Conservation (phyloP, 2,888 invertebrate species). For the Spilosoma lubricipeda region DNA sequence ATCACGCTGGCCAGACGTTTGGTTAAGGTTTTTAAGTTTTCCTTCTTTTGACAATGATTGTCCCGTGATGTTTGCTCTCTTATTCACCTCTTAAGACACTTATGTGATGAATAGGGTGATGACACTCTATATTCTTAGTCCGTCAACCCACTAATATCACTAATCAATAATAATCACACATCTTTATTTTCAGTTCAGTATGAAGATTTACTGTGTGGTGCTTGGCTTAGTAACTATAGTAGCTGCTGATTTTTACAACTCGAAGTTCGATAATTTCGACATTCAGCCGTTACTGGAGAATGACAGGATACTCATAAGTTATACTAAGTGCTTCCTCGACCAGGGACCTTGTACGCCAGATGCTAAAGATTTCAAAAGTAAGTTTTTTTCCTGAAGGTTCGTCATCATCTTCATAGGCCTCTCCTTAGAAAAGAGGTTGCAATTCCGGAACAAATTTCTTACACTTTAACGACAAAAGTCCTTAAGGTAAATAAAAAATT, state of each 20-base stretch:
- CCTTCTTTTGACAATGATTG: too few relatives aligned
- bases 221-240: conserved; percentile 50
- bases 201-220: conserved; percentile 45
- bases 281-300: conserved; percentile 89
- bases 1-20: too few relatives aligned
- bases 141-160: too few relatives aligned
- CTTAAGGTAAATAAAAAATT: neutral
- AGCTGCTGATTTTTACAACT: conserved; percentile 85
- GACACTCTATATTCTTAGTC: too few relatives aligned
- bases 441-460: too few relatives aligned
- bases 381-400: conserved; percentile 66
- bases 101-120: too few relatives aligned
- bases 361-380: conserved; percentile 90
- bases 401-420: too few relatives aligned
- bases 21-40: too few relatives aligned
- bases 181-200: conserved; percentile 40
- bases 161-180: neutral
- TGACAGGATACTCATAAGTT: conserved; percentile 89
- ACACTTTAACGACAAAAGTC: neutral
- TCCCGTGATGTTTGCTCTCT: too few relatives aligned
- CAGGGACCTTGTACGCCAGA: conserved; percentile 90
- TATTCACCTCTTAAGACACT: too few relatives aligned
- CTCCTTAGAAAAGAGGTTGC: too few relatives aligned
- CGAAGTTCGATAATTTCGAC: conserved; percentile 90
- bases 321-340: conserved; percentile 89